These are phyloP conservation scores for Pantala flavescens DNA, from an alignment of 1,140 invertebrate genomes.

Conservation along the genomic window DNA sequence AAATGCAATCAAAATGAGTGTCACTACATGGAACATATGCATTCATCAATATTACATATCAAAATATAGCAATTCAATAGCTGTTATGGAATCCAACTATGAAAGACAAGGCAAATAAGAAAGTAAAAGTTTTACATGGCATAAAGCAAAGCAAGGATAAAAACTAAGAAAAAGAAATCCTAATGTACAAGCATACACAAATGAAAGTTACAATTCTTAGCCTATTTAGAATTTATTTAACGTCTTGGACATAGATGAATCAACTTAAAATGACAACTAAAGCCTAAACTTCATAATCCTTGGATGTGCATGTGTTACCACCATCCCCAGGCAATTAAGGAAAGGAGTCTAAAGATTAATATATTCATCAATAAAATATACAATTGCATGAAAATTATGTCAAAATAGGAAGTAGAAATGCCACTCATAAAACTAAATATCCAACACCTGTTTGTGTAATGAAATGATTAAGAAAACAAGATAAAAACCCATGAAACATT, in stretches of 20 bases:
- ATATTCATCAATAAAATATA: no score
- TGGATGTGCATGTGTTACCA: not conserved
- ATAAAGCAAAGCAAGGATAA: not conserved
- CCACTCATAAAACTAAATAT: not conserved
- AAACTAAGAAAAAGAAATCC: not conserved
- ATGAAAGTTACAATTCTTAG: not conserved
- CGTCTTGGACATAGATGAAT: no score
- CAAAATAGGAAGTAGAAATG: not conserved
- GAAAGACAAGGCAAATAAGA: constrained; percentile 9
- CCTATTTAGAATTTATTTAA: not conserved
- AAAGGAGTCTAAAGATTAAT: not conserved
- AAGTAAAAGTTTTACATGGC: not conserved
- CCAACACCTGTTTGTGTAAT: not conserved
- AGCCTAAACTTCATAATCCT: not conserved
- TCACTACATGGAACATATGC: constrained; percentile 1
- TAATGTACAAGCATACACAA: not conserved
- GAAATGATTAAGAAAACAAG: no score
- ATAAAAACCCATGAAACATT: no score
- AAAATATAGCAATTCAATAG: not conserved
- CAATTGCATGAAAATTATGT: no score
- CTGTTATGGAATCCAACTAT: not conserved
- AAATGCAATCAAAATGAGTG: not conserved
- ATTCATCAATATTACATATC: not conserved
- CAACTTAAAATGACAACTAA: not conserved
- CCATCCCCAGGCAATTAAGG: not conserved